Evolutionary conservation across 2,113 vertebrate species (phyloP).

Genomic region (Diphyllodes magnificus): DNA sequence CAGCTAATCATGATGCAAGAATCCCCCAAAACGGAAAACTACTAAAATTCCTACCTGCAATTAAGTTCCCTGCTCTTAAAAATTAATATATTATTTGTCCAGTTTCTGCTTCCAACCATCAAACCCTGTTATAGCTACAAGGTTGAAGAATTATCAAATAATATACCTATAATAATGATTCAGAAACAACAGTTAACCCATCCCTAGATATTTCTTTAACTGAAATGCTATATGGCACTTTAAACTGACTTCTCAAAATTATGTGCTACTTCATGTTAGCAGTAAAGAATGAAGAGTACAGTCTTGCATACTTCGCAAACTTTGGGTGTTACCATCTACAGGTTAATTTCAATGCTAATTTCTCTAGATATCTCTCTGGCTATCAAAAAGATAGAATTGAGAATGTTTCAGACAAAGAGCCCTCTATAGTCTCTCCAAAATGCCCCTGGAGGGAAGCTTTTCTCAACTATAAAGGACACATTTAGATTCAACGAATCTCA

Average conservation of each 20-base stretch:
- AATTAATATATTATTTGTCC: not conserved
- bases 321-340: not conserved
- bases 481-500: not conserved
- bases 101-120: not conserved
- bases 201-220: not conserved
- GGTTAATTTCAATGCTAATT: not conserved
- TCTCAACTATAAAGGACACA: not conserved
- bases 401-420: not conserved
- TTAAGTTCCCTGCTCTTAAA: not conserved
- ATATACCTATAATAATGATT: not conserved
- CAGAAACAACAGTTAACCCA: not conserved
- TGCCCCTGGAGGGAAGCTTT: not conserved
- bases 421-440: not conserved
- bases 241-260: not conserved
- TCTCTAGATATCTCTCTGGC: not conserved
- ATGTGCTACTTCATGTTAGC: not conserved
- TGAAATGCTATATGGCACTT: not conserved
- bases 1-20: not conserved
- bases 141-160: not conserved
- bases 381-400: not conserved
- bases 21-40: not conserved
- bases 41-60: not conserved
- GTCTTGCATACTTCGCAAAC: not conserved
- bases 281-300: not conserved
- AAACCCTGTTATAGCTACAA: not conserved